These are phyloP conservation scores for Corythoichthys intestinalis DNA, from an alignment of 2,113 vertebrate genomes.

Conservation along the genomic window DNA sequence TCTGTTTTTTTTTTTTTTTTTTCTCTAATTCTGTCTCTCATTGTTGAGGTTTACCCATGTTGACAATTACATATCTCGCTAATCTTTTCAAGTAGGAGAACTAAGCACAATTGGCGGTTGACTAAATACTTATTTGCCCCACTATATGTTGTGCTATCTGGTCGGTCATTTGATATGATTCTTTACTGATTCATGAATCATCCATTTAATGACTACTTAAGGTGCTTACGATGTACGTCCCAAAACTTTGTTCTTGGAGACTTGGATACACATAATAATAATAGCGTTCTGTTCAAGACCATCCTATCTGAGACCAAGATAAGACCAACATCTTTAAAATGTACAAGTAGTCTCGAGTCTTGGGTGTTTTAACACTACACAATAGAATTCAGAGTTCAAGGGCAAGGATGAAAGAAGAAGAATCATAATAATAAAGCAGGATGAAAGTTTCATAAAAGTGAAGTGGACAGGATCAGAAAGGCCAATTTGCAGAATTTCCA, in stretches of 20 bases:
- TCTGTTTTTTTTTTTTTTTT: too few relatives aligned
- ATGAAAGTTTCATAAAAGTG: background rate
- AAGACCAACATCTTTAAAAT: background rate
- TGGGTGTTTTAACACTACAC: background rate
- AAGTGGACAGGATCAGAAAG: slow-evolving; percentile 18
- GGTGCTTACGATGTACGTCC: slow-evolving; percentile 21
- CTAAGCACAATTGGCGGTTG: too few relatives aligned
- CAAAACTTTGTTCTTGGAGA: background rate
- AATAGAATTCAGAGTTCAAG: background rate
- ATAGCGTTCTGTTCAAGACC: too few relatives aligned
- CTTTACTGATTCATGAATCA: background rate
- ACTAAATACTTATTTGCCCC: too few relatives aligned
- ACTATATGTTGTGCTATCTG: background rate
- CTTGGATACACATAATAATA: background rate
- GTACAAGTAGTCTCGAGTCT: background rate
- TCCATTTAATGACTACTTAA: slow-evolving; percentile 4
- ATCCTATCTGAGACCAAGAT: background rate
- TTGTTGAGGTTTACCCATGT: too few relatives aligned
- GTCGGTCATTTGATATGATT: slow-evolving; percentile 16
- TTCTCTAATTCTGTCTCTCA: too few relatives aligned
- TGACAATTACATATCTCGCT: too few relatives aligned
- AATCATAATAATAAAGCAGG: background rate
- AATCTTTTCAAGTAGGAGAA: too few relatives aligned
- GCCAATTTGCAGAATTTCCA: slow-evolving; percentile 5
- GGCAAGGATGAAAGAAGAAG: slow-evolving; percentile 15